Conservation (phyloP, 2,797 vertebrate genomes). For the Mycteria americana region DNA sequence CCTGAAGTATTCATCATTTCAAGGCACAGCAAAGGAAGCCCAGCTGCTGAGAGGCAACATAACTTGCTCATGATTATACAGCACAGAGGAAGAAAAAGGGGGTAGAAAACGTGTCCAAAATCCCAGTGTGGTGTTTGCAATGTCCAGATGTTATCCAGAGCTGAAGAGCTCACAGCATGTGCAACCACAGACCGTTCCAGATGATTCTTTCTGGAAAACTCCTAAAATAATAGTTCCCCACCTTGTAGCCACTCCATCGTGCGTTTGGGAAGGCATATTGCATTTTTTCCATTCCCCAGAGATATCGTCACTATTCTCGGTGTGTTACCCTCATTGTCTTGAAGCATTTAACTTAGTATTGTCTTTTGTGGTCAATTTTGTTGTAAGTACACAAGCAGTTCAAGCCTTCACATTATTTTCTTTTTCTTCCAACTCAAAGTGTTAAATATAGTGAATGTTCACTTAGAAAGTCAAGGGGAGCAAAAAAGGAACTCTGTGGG, state of each 20-base stretch:
- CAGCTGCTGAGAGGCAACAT: neutral
- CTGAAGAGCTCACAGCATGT: neutral
- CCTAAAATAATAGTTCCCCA: neutral
- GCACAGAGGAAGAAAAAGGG: neutral
- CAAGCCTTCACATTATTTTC: neutral
- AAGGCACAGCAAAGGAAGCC: neutral
- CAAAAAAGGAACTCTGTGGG: neutral
- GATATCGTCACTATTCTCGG: neutral
- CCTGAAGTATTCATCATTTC: neutral
- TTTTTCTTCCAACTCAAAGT: neutral
- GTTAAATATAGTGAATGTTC: neutral
- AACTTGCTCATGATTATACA: neutral
- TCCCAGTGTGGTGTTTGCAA: neutral
- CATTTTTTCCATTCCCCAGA: neutral
- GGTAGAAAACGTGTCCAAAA: neutral
- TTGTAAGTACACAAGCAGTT: neutral
- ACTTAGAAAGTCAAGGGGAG: neutral
- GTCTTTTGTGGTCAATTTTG: neutral
- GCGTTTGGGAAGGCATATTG: neutral
- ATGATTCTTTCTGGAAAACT: neutral
- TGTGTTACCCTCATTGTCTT: neutral
- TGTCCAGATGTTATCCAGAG: neutral
- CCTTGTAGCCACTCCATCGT: neutral
- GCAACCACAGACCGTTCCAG: neutral
- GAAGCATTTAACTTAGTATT: neutral